Conservation (phyloP, 2,888 invertebrate species). For the Gymnoscelis rufifasciata region DNA sequence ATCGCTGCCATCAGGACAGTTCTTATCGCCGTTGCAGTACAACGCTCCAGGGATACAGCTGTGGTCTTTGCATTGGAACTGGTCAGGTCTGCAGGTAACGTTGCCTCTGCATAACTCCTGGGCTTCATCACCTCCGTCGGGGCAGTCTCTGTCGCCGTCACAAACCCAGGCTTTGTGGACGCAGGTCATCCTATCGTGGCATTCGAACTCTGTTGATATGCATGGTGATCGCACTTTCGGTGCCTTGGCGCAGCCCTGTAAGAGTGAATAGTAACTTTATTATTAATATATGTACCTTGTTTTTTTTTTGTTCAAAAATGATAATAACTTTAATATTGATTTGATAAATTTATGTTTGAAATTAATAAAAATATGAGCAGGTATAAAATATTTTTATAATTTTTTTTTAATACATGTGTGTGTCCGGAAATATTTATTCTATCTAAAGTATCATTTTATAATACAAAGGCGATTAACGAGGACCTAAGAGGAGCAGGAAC, state of each 20-base stretch:
- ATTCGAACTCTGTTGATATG: slow-evolving; percentile 85
- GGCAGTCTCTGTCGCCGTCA: slow-evolving; percentile 90
- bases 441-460: too few species aligned
- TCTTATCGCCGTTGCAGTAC: slow-evolving; percentile 88
- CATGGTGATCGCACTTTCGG: slow-evolving; percentile 81
- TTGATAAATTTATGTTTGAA: too few species aligned
- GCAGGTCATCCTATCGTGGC: slow-evolving; percentile 88
- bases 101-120: slow-evolving; percentile 82
- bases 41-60: slow-evolving; percentile 89
- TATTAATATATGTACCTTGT: too few species aligned
- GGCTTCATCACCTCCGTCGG: slow-evolving; percentile 89
- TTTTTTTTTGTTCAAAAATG: too few species aligned
- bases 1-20: slow-evolving; percentile 92
- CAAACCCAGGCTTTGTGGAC: slow-evolving; percentile 90
- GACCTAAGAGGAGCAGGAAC: too few species aligned
- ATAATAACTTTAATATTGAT: too few species aligned
- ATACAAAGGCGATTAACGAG: too few species aligned
- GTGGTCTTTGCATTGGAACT: slow-evolving; percentile 90
- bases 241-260: slow-evolving; percentile 81
- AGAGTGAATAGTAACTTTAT: slow-evolving; percentile 20
- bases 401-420: too few species aligned
- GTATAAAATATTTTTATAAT: too few species aligned
- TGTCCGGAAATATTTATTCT: too few species aligned
- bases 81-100: slow-evolving; percentile 89
- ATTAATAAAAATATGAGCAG: too few species aligned